A percentile compares a stretch with the other conserved stretches of the same genome.
phyloP scores from a whole-genome alignment of 2,113 vertebrate genomes.

The Neotragus pygmaeus region DNA sequence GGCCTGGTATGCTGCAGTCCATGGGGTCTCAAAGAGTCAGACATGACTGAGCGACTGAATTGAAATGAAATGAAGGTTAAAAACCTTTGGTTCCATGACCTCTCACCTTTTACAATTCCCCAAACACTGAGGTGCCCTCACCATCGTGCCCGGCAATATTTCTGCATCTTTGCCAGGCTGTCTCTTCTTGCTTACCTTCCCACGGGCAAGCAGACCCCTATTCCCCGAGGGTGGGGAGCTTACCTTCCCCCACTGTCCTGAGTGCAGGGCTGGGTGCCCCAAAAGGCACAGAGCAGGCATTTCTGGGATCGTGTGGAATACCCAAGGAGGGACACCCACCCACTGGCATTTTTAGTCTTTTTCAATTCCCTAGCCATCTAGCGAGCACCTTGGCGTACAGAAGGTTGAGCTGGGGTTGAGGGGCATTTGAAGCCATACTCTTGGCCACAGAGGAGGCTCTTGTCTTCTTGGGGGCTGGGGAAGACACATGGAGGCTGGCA shows the following conservation, averaged over 20 bases:
- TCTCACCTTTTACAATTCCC: neutral
- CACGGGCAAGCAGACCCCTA: neutral
- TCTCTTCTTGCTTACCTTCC: neutral
- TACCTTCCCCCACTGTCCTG: neutral
- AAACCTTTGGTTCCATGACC: neutral
- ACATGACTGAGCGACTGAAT: neutral
- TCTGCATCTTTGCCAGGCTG: accelerated
- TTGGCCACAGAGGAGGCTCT: neutral
- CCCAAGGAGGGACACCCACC: accelerated
- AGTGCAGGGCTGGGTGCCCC: neutral
- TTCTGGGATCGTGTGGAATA: accelerated
- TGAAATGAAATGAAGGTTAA: neutral
- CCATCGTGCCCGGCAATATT: neutral
- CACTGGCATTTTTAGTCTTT: too few species aligned
- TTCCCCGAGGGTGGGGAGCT: neutral
- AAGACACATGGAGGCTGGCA: neutral
- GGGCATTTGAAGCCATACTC: neutral
- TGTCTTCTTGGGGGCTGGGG: neutral
- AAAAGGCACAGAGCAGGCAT: neutral
- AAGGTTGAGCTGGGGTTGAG: neutral
- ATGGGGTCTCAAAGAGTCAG: neutral
- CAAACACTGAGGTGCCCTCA: neutral
- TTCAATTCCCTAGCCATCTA: neutral
- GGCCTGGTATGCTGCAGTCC: neutral
- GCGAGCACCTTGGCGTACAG: accelerated